Evolutionary conservation across 1,140 invertebrate genomes (phyloP), one percentile per base, ranked within the genome.

Genomic region (Rhagoletis zephyria): DNA sequence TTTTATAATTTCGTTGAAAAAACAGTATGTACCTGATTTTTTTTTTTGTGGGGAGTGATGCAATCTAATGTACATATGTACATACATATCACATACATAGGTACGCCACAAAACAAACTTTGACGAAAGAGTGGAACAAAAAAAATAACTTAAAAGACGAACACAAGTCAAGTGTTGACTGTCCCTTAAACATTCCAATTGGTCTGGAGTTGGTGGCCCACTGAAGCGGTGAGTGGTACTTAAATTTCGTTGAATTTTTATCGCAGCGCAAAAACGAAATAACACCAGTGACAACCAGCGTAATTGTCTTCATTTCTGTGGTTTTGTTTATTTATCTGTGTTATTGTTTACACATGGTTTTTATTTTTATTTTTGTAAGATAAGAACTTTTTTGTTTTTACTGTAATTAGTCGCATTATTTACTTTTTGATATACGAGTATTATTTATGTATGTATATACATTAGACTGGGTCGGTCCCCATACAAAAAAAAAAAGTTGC

Each of bases 191-290:
- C 48, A 59, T 56, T 81, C 48, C 48, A 14, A 63, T 56, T 56
- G 45, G 67, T 74, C 45, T 19, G 45, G 48, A 77, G 74, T 48
- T 19, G 51, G 16, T 30, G 61, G 61, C 61, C 61, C 61, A 63
- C 12, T 63, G 16, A 63, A 63, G 16, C n/a, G 12, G 4, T n/a
- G 61, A 63, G 9, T 63, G 12, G 48, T 56, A 81, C 74, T 81
- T 81, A 81, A 81, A 81, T 81, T 81, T 81, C 74, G 56, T 81
- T 81, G 45, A 81, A 56, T 81, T 77, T 45, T 56, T 30, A 51
- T 30, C 45, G 45, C 48, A 74, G 4, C 14, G 16, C 3, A 48
- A 48, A 74, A 42, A 48, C 14, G 4, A 74, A 48, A 74, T 74
- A 16, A 81, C 5, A 9, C 48, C 74, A 5, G 48, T 59, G 74